phyloP scores from a whole-genome alignment of 2,888 invertebrate species.

The Rosalia funebris region DNA sequence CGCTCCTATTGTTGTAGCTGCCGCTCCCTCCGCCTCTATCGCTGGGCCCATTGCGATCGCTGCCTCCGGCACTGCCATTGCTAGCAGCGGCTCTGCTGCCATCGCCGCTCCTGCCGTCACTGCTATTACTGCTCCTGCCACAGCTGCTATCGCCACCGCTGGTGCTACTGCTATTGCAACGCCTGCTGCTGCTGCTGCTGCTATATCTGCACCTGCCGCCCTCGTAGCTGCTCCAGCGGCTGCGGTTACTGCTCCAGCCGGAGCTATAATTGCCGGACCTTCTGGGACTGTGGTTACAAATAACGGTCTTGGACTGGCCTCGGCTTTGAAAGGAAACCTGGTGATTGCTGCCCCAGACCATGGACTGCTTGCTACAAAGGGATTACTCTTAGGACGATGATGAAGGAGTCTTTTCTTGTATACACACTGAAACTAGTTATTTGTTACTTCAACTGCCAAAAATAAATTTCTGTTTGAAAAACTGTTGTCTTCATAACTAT shows the following conservation, averaged over 20 bases:
- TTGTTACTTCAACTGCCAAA: no score
- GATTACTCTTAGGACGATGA: slow-evolving; percentile 3
- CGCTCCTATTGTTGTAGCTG: slow-evolving; percentile 24
- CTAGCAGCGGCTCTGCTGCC: slow-evolving; percentile 35
- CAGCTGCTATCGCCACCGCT: slow-evolving; percentile 42
- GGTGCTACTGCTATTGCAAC: slow-evolving; percentile 35
- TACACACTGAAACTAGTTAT: no score
- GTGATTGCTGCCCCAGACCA: slow-evolving; percentile 6
- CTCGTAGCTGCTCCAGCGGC: slow-evolving; percentile 12
- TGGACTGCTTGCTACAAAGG: slow-evolving; percentile 6
- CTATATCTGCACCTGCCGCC: slow-evolving; percentile 24
- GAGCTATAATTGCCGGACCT: slow-evolving; percentile 35
- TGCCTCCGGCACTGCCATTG: slow-evolving; percentile 35
- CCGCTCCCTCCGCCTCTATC: slow-evolving; percentile 25
- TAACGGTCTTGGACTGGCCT: slow-evolving; percentile 16
- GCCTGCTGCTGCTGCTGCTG: slow-evolving; percentile 27
- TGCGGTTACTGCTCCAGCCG: slow-evolving; percentile 5
- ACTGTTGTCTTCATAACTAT: no score
- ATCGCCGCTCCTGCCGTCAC: slow-evolving; percentile 44
- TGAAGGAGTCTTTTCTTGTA: no score
- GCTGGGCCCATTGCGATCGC: slow-evolving; percentile 28
- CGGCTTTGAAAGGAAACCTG: slow-evolving; percentile 5
- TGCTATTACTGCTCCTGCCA: slow-evolving; percentile 29
- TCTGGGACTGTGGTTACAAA: slow-evolving; percentile 24
- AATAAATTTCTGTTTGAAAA: no score